A percentile compares a stretch with the other conserved stretches of the same genome.
phyloP scores from a whole-genome alignment of 2,113 vertebrate genomes.

The Trematocara unimaculatum region DNA sequence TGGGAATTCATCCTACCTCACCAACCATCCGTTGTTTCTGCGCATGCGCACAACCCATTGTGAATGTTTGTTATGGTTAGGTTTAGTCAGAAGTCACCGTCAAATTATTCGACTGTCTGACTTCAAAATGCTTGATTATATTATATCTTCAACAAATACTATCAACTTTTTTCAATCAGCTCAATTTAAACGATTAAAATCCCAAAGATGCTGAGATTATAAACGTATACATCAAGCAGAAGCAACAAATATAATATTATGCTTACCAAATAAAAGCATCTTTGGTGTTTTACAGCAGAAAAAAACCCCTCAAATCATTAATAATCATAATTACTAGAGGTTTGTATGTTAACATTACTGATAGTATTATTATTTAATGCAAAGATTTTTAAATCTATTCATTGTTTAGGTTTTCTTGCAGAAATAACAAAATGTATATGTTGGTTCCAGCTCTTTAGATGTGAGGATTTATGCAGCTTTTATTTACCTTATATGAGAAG shows the following conservation, averaged over 20 bases:
- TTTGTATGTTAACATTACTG: background rate
- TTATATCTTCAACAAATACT: background rate
- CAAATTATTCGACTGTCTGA: rapidly evolving
- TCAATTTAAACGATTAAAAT: background rate
- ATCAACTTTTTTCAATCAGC: background rate
- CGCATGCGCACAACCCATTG: background rate
- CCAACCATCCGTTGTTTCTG: background rate
- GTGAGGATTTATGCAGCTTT: background rate
- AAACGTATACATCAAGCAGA: background rate
- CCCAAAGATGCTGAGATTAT: background rate
- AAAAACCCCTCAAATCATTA: background rate
- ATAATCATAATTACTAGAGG: background rate
- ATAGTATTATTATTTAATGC: background rate
- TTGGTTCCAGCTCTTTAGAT: background rate
- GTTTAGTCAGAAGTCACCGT: background rate
- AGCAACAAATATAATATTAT: background rate
- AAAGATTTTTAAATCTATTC: background rate
- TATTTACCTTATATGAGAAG: background rate
- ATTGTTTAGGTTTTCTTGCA: background rate
- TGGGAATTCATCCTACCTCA: background rate
- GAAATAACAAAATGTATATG: background rate
- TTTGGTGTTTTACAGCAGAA: background rate
- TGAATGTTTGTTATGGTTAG: background rate
- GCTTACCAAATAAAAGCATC: background rate
- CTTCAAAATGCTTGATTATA: background rate